Evolutionary conservation across 2,888 invertebrate genomes (phyloP).

Genomic region (Amblyjoppa fuscipennis): DNA sequence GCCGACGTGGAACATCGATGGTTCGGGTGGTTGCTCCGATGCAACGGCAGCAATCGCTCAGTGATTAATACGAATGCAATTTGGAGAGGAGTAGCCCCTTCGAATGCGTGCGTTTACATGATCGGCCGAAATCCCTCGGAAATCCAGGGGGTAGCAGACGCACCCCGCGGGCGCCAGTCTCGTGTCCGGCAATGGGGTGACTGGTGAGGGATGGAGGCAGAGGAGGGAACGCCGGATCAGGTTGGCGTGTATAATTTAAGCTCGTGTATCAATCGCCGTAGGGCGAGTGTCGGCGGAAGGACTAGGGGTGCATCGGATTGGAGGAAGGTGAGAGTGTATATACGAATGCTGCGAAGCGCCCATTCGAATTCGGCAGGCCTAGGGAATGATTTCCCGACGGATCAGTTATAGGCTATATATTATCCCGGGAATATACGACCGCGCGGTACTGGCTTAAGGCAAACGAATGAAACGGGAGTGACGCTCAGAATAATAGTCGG

Average conservation of each 20-base stretch:
- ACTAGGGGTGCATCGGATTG: constrained; percentile 46
- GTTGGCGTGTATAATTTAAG: constrained; percentile 81
- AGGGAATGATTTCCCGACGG: constrained; percentile 82
- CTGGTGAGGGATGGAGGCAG: constrained; percentile 60
- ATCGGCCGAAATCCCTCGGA: constrained; percentile 73
- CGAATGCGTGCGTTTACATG: constrained; percentile 64
- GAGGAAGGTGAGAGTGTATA: constrained; percentile 67
- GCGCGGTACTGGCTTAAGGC: constrained; percentile 30
- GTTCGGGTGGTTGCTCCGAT: constrained; percentile 1
- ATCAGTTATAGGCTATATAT: constrained; percentile 65
- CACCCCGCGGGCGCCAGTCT: constrained; percentile 64
- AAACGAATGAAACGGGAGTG: constrained; percentile 52
- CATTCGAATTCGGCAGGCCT: constrained; percentile 75
- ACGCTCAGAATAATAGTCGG: constrained; percentile 51
- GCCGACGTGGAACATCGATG: constrained; percentile 25
- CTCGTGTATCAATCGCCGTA: constrained; percentile 82
- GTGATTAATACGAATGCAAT: constrained; percentile 66
- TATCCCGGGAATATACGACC: constrained; percentile 61
- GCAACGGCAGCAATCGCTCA: constrained; percentile 52
- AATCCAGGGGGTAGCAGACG: constrained; percentile 72
- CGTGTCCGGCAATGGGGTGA: constrained; percentile 61
- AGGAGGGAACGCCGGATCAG: constrained; percentile 46
- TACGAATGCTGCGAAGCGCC: constrained; percentile 17
- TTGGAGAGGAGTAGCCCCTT: constrained; percentile 40
- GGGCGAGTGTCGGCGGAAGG: constrained; percentile 72